Conservation (phyloP, 2,888 invertebrate genomes). For the Mythimna impura region DNA sequence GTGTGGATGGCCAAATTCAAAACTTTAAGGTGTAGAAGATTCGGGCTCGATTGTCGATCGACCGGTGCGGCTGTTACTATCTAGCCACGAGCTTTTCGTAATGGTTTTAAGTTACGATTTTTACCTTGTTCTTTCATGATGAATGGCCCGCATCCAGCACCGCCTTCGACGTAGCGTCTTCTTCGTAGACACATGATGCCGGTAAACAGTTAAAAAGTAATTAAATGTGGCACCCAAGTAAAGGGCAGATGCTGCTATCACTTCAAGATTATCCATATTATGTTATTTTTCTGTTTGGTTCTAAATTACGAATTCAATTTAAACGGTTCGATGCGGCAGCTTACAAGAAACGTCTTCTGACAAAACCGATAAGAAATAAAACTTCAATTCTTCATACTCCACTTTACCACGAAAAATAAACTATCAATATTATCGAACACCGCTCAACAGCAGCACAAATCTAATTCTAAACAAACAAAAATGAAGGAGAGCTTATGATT, state of each 20-base stretch:
- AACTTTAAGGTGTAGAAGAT: no score
- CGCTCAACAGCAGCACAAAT: neutral
- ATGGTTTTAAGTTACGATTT: neutral
- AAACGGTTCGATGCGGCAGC: neutral
- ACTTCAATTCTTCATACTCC: neutral
- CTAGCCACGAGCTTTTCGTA: no score
- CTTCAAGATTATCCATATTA: constrained; percentile 41
- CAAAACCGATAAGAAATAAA: neutral
- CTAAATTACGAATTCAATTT: neutral
- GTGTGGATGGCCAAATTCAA: no score
- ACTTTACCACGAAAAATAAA: neutral
- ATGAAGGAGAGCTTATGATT: neutral
- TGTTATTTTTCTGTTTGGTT: neutral
- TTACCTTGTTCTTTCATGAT: constrained; percentile 41
- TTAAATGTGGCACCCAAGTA: constrained; percentile 33
- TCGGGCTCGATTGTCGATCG: no score
- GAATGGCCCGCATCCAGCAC: constrained; percentile 50
- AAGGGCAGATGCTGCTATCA: constrained; percentile 42
- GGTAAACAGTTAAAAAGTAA: constrained; percentile 34
- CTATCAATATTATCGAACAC: neutral
- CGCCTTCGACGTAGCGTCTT: constrained; percentile 30
- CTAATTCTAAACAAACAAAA: neutral
- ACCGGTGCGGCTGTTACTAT: no score
- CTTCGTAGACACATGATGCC: constrained; percentile 5
- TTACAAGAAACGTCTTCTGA: neutral